These are phyloP conservation scores for Cinclus cinclus DNA, from an alignment of 2,113 vertebrate genomes.

Conservation along the genomic window DNA sequence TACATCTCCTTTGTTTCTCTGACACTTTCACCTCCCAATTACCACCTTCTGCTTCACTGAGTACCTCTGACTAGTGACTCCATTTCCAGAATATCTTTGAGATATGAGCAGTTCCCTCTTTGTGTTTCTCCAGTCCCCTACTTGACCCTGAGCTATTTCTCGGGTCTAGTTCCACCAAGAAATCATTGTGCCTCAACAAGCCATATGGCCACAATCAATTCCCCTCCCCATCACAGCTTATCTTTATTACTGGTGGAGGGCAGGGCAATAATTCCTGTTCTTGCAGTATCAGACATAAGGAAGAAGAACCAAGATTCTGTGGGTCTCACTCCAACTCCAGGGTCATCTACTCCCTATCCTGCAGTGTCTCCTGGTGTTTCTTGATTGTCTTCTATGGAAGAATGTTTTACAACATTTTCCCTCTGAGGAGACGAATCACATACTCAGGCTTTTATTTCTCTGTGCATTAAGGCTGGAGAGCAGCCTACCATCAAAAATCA, in stretches of 20 bases:
- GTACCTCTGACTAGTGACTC: constrained; percentile 36
- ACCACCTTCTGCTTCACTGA: constrained; percentile 32
- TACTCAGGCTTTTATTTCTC: background rate
- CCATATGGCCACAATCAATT: constrained; percentile 63
- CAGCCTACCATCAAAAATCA: background rate
- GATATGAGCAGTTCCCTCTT: constrained; percentile 45
- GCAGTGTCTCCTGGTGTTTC: background rate
- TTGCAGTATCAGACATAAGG: background rate
- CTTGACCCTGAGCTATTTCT: constrained; percentile 59
- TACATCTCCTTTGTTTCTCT: constrained; percentile 16
- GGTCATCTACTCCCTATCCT: constrained; percentile 41
- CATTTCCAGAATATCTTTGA: constrained; percentile 50
- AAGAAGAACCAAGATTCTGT: constrained; percentile 31
- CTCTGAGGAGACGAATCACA: background rate
- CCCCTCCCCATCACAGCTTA: constrained; percentile 51
- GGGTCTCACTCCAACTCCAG: background rate
- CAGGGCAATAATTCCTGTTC: constrained; percentile 40
- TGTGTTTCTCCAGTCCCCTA: constrained; percentile 42
- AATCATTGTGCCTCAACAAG: constrained; percentile 46
- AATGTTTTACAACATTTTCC: background rate
- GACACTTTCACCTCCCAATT: constrained; percentile 40
- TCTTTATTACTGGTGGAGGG: constrained; percentile 63
- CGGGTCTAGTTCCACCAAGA: constrained; percentile 43
- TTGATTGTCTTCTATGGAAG: background rate
- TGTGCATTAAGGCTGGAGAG: background rate